A percentile compares a stretch with the other conserved stretches of the same genome.
Evolutionary conservation across 2,113 vertebrate genomes (phyloP).

Genomic region (Copsychus sechellarum): DNA sequence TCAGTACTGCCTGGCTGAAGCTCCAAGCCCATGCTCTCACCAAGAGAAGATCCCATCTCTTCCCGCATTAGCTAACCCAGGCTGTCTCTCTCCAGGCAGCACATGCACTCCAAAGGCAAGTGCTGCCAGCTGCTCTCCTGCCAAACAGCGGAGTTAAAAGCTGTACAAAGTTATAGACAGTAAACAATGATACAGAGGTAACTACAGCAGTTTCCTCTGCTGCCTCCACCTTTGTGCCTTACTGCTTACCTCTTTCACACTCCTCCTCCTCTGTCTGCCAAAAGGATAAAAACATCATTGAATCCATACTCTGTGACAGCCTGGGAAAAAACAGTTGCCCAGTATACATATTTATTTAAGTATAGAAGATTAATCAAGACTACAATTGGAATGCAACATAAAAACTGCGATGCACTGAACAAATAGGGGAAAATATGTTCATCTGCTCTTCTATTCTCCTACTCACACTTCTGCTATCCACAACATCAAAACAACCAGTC

Average conservation of each 20-base stretch:
- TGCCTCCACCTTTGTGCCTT: constrained; percentile 12
- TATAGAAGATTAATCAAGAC: not conserved
- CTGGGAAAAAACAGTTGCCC: constrained; percentile 17
- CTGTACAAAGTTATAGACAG: constrained; percentile 45
- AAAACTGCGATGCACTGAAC: not conserved
- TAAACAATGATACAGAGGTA: constrained; percentile 54
- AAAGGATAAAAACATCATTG: constrained; percentile 11
- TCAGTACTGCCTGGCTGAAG: not conserved
- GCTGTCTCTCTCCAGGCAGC: constrained; percentile 13
- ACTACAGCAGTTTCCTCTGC: constrained; percentile 21
- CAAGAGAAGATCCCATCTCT: constrained; percentile 3
- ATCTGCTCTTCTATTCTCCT: not conserved
- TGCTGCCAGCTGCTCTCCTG: constrained; percentile 51
- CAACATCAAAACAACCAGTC: not conserved
- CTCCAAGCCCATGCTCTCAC: not conserved
- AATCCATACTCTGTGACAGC: not conserved
- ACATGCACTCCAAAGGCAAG: not conserved
- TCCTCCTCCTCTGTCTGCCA: not conserved
- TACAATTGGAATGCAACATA: not conserved
- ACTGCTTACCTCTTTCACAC: not conserved
- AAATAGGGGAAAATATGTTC: not conserved
- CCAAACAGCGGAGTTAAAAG: constrained; percentile 62
- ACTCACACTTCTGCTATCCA: not conserved
- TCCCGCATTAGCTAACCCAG: not conserved
- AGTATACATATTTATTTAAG: not conserved